Percentiles rank a stretch among this genome's conserved stretches.
Evolutionary conservation across 1,140 invertebrate species (phyloP).

Genomic region (Spodoptera frugiperda): DNA sequence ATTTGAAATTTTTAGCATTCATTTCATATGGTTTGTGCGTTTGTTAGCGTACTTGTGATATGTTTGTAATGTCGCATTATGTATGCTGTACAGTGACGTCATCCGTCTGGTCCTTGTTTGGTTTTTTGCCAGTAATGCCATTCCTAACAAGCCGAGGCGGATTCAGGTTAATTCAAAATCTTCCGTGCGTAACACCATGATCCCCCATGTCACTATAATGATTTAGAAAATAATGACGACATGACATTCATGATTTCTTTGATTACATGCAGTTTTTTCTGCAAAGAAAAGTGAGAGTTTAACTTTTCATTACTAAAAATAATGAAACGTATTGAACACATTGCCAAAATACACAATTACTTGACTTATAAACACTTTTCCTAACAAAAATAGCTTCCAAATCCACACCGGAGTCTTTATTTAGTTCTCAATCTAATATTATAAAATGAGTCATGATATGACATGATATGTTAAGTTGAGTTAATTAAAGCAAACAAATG

Average conservation of each 20-base stretch:
- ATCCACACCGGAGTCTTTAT: neutral
- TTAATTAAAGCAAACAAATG: neutral
- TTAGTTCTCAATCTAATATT: slow-evolving; percentile 1
- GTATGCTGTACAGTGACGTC: slow-evolving; percentile 6
- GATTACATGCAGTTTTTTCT: neutral
- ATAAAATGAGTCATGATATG: slow-evolving; percentile 17
- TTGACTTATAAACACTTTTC: neutral
- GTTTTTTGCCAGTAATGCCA: slow-evolving; percentile 1
- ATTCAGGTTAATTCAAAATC: slow-evolving; percentile 1
- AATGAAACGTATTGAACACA: no score
- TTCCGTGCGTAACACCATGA: neutral
- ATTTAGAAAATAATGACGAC: neutral
- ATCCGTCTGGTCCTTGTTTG: slow-evolving; percentile 4
- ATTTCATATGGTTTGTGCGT: slow-evolving; percentile 11
- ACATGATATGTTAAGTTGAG: no score
- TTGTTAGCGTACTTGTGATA: neutral
- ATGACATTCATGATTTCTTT: neutral
- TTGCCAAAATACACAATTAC: no score
- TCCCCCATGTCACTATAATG: neutral
- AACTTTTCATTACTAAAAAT: no score
- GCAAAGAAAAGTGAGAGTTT: neutral
- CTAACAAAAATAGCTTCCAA: neutral
- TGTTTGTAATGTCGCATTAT: slow-evolving; percentile 18
- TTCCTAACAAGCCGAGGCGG: neutral
- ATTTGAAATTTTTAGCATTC: slow-evolving; percentile 7